Percentiles rank a stretch among this genome's conserved stretches.
These are phyloP conservation scores for Oryzias sinensis DNA, from an alignment of 2,797 vertebrate genomes.

Conservation along the genomic window DNA sequence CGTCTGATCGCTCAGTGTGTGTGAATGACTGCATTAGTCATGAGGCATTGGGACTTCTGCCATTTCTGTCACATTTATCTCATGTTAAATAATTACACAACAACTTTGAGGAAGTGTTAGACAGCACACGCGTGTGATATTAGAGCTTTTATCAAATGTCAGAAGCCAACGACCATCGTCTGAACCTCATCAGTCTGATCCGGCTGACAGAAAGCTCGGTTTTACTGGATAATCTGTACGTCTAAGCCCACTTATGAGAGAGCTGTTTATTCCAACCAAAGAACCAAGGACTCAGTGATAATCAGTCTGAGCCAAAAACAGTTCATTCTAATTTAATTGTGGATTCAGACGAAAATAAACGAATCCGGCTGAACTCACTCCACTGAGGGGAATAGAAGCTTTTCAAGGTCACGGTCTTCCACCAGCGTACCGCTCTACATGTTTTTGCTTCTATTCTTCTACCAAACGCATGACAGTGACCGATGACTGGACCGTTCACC, in stretches of 20 bases:
- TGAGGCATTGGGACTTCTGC: conserved; percentile 32
- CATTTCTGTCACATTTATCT: conserved; percentile 4
- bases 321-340: conserved; percentile 76
- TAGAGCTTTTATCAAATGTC: conserved; percentile 18
- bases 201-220: conserved; percentile 62
- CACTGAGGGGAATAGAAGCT: conserved; percentile 50
- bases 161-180: conserved; percentile 43
- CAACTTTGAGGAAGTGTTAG: not conserved
- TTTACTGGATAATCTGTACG: conserved; percentile 65
- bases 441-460: conserved; percentile 52
- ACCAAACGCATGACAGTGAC: conserved; percentile 56
- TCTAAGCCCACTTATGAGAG: conserved; percentile 54
- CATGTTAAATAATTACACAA: no score
- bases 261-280: conserved; percentile 50
- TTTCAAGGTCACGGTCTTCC: conserved; percentile 53
- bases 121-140: conserved; percentile 13
- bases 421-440: conserved; percentile 35
- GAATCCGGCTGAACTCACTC: conserved; percentile 60
- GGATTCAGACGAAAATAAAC: conserved; percentile 55
- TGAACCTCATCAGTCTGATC: conserved; percentile 50
- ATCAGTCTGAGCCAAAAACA: conserved; percentile 46
- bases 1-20: conserved; percentile 23
- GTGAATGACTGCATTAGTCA: conserved; percentile 36
- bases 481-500: conserved; percentile 35
- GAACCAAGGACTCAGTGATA: conserved; percentile 48